phyloP scores from a whole-genome alignment of 2,888 invertebrate genomes.

The Sesia bembeciformis region DNA sequence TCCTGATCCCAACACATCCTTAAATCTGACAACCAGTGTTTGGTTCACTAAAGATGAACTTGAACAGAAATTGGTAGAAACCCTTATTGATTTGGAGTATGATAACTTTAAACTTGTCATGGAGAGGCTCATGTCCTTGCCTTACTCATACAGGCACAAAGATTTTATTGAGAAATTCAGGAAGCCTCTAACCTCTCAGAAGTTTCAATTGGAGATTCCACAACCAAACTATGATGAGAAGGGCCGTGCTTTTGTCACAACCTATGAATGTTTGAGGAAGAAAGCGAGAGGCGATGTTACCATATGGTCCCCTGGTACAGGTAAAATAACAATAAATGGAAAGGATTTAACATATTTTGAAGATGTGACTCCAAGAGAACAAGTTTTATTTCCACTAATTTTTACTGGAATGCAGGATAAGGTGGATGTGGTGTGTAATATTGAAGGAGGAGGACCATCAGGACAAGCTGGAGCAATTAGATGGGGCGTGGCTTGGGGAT shows the following conservation, averaged over 20 bases:
- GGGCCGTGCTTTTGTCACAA: constrained; percentile 81
- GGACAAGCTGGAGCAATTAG: constrained; percentile 93
- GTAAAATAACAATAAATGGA: constrained; percentile 87
- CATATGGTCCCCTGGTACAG: constrained; percentile 87
- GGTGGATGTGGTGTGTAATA: constrained; percentile 88
- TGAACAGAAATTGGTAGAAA: constrained; percentile 79
- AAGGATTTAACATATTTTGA: constrained; percentile 85
- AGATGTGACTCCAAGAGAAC: constrained; percentile 81
- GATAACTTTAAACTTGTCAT: constrained; percentile 81
- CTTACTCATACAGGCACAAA: constrained; percentile 80
- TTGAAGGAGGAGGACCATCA: constrained; percentile 82
- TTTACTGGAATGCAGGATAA: constrained; percentile 83
- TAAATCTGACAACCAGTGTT: constrained; percentile 48
- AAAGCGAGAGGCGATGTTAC: constrained; percentile 84
- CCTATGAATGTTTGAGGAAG: constrained; percentile 83
- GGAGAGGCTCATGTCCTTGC: constrained; percentile 80
- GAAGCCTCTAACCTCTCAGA: constrained; percentile 74
- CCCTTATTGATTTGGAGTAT: constrained; percentile 80
- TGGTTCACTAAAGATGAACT: constrained; percentile 81
- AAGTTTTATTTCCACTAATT: constrained; percentile 90
- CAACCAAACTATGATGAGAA: constrained; percentile 80
- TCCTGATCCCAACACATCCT: constrained; percentile 73
- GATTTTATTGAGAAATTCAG: constrained; percentile 84
- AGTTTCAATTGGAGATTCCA: constrained; percentile 76
- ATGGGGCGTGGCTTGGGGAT: constrained; percentile 88